A percentile compares a stretch with the other conserved stretches of the same genome.
Conservation (phyloP, 2,797 vertebrate species). For the Brotula barbata region DNA sequence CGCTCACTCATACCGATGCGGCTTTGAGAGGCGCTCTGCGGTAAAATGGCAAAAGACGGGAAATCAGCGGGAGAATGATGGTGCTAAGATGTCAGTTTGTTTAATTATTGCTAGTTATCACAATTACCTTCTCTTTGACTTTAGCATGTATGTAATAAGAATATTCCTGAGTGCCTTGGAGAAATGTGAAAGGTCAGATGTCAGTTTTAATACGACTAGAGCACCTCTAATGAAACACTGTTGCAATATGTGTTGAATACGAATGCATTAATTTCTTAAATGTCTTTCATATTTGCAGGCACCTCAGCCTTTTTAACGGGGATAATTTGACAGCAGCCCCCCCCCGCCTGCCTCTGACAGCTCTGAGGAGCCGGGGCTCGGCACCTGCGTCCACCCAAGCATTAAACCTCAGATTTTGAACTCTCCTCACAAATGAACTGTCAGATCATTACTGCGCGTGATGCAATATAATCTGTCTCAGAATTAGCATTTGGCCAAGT, state of each 20-base stretch:
- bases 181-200: conserved; percentile 86
- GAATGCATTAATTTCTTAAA: conserved; percentile 89
- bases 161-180: conserved; percentile 71
- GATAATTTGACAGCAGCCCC: conserved; percentile 90
- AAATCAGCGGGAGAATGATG: conserved; percentile 54
- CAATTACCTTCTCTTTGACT: conserved; percentile 85
- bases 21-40: conserved; percentile 24
- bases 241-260: conserved; percentile 86
- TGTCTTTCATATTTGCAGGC: conserved; percentile 83
- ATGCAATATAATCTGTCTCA: conserved; percentile 99
- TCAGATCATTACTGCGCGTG: conserved; percentile 99
- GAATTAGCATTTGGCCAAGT: conserved; percentile 96
- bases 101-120: conserved; percentile 86
- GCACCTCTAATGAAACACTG: conserved; percentile 83
- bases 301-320: conserved; percentile 82
- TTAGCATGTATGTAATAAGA: conserved; percentile 82
- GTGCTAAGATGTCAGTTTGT: conserved; percentile 77
- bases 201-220: conserved; percentile 85
- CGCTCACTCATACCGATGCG: conserved; percentile 18
- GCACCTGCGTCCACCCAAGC: conserved; percentile 92
- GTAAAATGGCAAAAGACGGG: conserved; percentile 23
- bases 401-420: conserved; percentile 93
- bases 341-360: conserved; percentile 84
- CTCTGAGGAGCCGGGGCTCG: conserved; percentile 80
- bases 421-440: conserved; percentile 99